These are phyloP conservation scores for Phenganax subtilis DNA, from an alignment of 92 coral and sea anemone species.

Conservation along the genomic window DNA sequence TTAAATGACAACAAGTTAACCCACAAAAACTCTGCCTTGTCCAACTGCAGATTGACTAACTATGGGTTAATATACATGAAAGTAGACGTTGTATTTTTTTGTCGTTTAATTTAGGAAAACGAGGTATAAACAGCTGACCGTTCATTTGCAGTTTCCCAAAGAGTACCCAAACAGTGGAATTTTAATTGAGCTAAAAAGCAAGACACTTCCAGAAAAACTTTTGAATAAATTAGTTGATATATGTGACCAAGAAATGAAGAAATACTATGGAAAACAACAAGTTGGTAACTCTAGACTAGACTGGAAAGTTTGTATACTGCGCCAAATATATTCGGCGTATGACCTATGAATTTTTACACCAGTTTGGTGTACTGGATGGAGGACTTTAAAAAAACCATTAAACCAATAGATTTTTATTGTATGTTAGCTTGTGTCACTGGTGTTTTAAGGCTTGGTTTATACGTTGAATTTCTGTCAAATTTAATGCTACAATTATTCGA, in stretches of 20 bases:
- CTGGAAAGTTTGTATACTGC: too few relatives aligned
- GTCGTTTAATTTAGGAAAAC: constrained; percentile 55
- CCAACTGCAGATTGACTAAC: background rate
- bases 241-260: constrained; percentile 84
- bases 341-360: too few relatives aligned
- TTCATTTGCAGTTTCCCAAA: constrained; percentile 76
- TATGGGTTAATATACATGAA: background rate
- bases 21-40: background rate
- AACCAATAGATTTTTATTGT: background rate
- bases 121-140: constrained; percentile 71
- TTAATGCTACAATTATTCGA: too few relatives aligned
- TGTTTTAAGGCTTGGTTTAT: background rate
- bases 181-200: constrained; percentile 77
- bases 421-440: background rate
- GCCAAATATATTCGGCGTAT: too few relatives aligned
- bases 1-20: background rate
- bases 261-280: constrained; percentile 74
- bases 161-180: constrained; percentile 65
- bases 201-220: constrained; percentile 74
- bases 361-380: too few relatives aligned
- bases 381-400: too few relatives aligned
- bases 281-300: constrained; percentile 23
- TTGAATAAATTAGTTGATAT: constrained; percentile 68
- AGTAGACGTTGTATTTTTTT: background rate
- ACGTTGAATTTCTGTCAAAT: too few relatives aligned